These are phyloP conservation scores for Trachymyrmex septentrionalis DNA, from an alignment of 1,140 invertebrate species.

Conservation along the genomic window DNA sequence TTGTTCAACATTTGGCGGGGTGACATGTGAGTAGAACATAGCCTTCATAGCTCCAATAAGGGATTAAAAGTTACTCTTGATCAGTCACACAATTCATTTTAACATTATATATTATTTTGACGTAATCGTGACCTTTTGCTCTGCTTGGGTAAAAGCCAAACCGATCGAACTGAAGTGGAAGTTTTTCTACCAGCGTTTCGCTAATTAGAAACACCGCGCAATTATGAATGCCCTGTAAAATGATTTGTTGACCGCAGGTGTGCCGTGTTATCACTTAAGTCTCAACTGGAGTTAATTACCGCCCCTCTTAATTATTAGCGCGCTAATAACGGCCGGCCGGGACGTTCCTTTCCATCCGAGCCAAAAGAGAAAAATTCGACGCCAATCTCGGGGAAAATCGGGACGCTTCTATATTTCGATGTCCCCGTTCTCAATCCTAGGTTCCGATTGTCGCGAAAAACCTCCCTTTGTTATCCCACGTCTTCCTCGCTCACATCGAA, in stretches of 20 bases:
- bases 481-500: neutral
- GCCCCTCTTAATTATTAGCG: constrained; percentile 71
- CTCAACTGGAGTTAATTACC: constrained; percentile 83
- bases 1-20: too few relatives aligned
- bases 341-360: neutral
- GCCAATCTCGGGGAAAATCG: neutral
- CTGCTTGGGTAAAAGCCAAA: neutral
- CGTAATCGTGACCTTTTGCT: too few relatives aligned
- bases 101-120: too few relatives aligned
- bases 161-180: neutral
- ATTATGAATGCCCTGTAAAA: constrained; percentile 76
- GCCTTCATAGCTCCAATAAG: too few relatives aligned
- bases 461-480: neutral
- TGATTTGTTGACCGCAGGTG: constrained; percentile 76
- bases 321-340: neutral
- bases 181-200: constrained; percentile 37
- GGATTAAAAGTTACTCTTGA: too few relatives aligned
- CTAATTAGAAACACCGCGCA: constrained; percentile 60
- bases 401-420: neutral
- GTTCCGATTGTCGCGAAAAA: neutral
- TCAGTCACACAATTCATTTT: too few relatives aligned
- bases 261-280: constrained; percentile 79
- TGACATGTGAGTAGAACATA: too few relatives aligned
- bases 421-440: neutral
- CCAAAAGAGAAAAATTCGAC: too few relatives aligned